Percentiles rank a stretch among this genome's conserved stretches.
These are phyloP conservation scores for Mionectes macconnelli DNA, from an alignment of 2,113 vertebrate species.

Conservation along the genomic window DNA sequence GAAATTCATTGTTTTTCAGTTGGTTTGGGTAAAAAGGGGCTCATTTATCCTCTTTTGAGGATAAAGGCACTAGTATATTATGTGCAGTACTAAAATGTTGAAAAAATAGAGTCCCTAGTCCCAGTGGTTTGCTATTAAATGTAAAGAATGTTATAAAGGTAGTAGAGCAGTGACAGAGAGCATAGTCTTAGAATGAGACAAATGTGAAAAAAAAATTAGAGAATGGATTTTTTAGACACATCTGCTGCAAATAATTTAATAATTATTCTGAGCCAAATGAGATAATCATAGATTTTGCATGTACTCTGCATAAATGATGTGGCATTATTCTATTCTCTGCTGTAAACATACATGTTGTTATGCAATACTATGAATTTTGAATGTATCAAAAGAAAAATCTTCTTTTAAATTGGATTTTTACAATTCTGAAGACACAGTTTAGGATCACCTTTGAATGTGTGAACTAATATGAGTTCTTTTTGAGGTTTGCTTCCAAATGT, in stretches of 20 bases:
- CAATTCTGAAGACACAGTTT: neutral
- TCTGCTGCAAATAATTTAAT: neutral
- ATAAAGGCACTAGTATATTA: neutral
- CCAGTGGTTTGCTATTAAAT: neutral
- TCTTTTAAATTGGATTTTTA: neutral
- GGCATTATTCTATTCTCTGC: neutral
- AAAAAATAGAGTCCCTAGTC: neutral
- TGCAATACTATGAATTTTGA: neutral
- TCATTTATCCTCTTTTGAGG: neutral
- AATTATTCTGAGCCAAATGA: neutral
- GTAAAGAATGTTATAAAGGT: neutral
- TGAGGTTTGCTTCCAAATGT: neutral
- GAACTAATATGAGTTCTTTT: neutral
- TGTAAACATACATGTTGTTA: neutral
- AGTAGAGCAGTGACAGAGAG: neutral
- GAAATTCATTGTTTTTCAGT: neutral
- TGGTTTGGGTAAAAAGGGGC: neutral
- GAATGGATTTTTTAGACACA: neutral
- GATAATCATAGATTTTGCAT: neutral
- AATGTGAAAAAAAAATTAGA: neutral
- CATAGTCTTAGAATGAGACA: neutral
- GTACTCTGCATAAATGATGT: neutral
- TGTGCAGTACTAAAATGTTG: neutral
- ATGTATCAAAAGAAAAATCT: neutral
- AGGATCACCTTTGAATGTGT: accelerated